phyloP scores from a whole-genome alignment of 2,113 vertebrate species.

The Mus spicilegus region DNA sequence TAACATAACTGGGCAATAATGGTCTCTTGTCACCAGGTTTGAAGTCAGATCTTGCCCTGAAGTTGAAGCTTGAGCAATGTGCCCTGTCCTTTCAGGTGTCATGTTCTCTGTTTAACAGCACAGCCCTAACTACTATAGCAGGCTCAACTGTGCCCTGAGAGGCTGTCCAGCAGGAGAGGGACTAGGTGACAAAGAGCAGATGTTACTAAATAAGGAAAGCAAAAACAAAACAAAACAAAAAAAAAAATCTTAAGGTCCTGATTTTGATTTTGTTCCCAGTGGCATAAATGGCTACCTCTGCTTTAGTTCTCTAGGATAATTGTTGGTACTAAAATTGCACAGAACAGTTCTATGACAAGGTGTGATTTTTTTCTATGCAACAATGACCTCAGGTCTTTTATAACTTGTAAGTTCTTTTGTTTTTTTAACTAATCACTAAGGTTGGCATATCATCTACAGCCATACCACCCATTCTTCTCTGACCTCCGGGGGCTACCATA shows the following conservation, averaged over 20 bases:
- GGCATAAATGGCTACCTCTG: not conserved
- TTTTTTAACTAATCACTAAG: not conserved
- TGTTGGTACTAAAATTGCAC: not conserved
- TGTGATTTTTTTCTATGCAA: not conserved
- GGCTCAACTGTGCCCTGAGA: not conserved
- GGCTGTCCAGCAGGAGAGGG: not conserved
- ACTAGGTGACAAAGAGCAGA: not conserved
- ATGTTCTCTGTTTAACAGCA: constrained; percentile 14
- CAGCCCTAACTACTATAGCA: not conserved
- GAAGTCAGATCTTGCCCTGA: constrained; percentile 30
- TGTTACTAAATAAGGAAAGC: constrained; percentile 45
- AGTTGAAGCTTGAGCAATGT: constrained; percentile 4
- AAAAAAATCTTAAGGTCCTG: not conserved
- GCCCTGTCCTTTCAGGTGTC: constrained; percentile 15
- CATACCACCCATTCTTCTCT: not conserved
- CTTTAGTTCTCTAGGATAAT: not conserved
- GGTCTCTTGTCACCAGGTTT: not conserved
- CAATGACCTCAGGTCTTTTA: not conserved
- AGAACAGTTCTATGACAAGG: not conserved
- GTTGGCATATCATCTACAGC: not conserved
- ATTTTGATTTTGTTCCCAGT: constrained; percentile 20
- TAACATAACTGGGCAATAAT: not conserved
- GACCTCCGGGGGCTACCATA: too few relatives aligned
- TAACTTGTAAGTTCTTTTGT: not conserved
- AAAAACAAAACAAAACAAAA: not conserved